Evolutionary conservation across 2,888 invertebrate species (phyloP), one percentile per base, ranked within the genome.

Genomic region (Sialis fuliginosa): DNA sequence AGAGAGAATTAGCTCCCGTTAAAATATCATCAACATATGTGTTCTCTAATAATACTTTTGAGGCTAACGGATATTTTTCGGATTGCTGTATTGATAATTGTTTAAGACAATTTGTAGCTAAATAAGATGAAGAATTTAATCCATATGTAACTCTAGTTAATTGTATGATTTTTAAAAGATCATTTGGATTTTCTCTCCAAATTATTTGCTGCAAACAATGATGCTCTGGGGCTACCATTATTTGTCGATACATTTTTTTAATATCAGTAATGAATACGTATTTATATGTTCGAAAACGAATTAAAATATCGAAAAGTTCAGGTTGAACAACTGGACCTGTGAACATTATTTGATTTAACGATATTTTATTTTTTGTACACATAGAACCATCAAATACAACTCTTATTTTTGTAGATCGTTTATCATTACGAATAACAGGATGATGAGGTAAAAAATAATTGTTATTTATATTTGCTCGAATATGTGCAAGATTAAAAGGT

Each of bases 201-300:
- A 42, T 8, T 10, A 42, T 42, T 42, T 31, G 22, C 31, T 42
- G 42, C 9, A 42, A 31, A 7, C 9, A 10, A 31, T 42, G 30
- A 42, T 30, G 31, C 8, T 31, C 10, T 42, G 13, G 30, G 9
- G 13, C 10, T 31, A 42, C 7, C 13, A 10, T 31, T 30, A 42
- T 31, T 42, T 42, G 42, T 31, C 42, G 22, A 31, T 10, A 42
- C 42, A 42, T 42, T 42, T 42, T 42, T 9, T 22, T 31, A 10
- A 42, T 42, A 5, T 42, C 42, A 42, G 13, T 10, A 39, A 13
- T 39, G 12, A 39, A 39, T 13, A 13, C 40, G 40, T 39, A 39
- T 10, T 10, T 39, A 5, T 12, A 39, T 9, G 40, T 39, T 39
- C 40, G n/a, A 39, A 39, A 39, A 39, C 13, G n/a, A n/a, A 39